Evolutionary conservation across 1,140 invertebrate genomes (phyloP).

Genomic region (Drosophila busckii): DNA sequence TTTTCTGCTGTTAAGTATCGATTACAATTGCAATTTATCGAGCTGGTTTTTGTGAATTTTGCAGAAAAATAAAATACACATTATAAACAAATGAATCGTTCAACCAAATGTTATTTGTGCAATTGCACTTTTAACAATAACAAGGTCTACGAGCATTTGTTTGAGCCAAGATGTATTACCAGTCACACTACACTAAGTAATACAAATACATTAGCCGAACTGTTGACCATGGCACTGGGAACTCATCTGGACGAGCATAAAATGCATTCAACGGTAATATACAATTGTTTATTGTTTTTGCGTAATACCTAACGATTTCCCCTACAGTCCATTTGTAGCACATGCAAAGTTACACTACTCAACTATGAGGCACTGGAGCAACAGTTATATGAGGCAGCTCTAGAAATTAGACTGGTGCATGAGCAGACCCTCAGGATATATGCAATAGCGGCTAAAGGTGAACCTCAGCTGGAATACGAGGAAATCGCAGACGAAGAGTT

Average conservation of each 20-base stretch:
- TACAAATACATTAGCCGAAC: slow-evolving; percentile 3
- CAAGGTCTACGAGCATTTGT: slow-evolving; percentile 23
- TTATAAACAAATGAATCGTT: too few relatives aligned
- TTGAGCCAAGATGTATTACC: slow-evolving; percentile 17
- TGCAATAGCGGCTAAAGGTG: background rate
- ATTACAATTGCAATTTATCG: too few relatives aligned
- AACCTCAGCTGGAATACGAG: too few relatives aligned
- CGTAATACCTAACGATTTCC: too few relatives aligned
- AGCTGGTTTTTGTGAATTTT: too few relatives aligned
- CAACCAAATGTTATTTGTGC: slow-evolving; percentile 29
- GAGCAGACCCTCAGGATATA: background rate
- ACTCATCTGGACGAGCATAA: background rate
- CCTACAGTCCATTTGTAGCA: slow-evolving; percentile 22
- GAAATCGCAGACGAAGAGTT: background rate
- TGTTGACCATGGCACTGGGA: slow-evolving; percentile 8
- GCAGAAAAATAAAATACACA: too few relatives aligned
- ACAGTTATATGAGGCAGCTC: background rate
- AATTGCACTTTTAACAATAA: slow-evolving; percentile 9
- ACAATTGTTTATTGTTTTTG: too few relatives aligned
- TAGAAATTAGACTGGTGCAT: slow-evolving; percentile 5
- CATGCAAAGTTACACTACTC: slow-evolving; percentile 24
- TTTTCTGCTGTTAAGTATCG: too few relatives aligned
- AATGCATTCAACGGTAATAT: slow-evolving; percentile 16
- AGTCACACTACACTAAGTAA: too few relatives aligned
- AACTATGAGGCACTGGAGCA: slow-evolving; percentile 10